A percentile compares a stretch with the other conserved stretches of the same genome.
Conservation (phyloP, 35 echinoderm and acorn worm species). For the Hemicentrotus pulcherrimus region DNA sequence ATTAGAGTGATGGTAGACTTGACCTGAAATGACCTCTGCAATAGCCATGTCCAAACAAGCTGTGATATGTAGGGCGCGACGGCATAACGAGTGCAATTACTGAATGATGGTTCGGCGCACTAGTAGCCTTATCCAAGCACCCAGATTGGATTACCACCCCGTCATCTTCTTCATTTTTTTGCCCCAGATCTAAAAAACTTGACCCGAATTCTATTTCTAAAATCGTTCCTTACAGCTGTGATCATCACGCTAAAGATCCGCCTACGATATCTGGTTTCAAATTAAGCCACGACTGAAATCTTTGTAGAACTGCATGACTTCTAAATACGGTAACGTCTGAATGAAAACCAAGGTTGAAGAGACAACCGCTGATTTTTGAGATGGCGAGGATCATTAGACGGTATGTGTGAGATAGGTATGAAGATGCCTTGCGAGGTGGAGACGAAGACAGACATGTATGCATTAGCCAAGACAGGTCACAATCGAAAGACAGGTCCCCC, state of each 20-base stretch:
- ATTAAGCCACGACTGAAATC: background rate
- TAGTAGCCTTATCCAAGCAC: constrained; percentile 1
- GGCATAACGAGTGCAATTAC: background rate
- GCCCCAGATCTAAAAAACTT: background rate
- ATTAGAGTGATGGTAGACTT: constrained; percentile 17
- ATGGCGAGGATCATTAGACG: background rate
- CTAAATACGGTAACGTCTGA: background rate
- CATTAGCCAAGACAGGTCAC: background rate
- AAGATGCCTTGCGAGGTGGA: background rate
- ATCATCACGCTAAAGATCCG: background rate
- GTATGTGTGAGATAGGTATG: constrained; percentile 10
- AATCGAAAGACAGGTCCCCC: background rate
- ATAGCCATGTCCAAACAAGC: constrained; percentile 43
- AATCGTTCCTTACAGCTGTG: background rate
- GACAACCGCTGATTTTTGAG: background rate
- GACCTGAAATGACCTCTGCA: constrained; percentile 27
- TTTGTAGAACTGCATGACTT: background rate
- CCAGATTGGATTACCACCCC: background rate
- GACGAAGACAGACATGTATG: background rate
- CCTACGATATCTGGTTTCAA: background rate
- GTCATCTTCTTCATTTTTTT: background rate
- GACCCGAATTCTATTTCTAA: background rate
- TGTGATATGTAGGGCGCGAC: constrained; percentile 45
- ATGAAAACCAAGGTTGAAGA: background rate
- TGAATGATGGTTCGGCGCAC: background rate